Base-by-base conservation (phyloP, 2,797 vertebrate genomes). In the Nasua narica region DNA sequence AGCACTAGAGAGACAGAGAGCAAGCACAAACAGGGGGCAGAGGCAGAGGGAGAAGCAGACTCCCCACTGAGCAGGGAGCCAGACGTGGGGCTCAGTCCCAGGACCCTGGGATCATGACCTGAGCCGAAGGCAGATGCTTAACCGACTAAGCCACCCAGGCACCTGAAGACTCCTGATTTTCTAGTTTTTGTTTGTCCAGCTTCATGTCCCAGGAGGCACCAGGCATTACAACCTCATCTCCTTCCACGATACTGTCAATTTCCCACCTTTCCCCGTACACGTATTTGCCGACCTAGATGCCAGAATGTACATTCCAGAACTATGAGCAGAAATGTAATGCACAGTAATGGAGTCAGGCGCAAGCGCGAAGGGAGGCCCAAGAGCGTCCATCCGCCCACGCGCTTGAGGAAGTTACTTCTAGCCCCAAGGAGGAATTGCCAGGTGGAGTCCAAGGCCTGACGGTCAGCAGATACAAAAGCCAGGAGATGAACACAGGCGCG, bases 221-320 rank as follows among this genome's bases (percentile, higher is more conserved):
- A 48, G 54, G 18, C 40, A 74, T 37, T 40, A 70, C 16, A 14
- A 18, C 40, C 43, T 82, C 46, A 69, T 35, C 65, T 90, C 67
- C 65, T 94, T 82, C 72, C 14, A 21, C 15, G n/a, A 67, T 56
- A 27, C 67, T 79, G 88, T 86, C 83, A 88, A 29, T 84, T 95
- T 88, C 89, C 92, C 78, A 76, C 50, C 62, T 18, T 86, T 85
- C 65, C n/a, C 8, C 15, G 74, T 74, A 65, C 56, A 85, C 94
- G 77, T 13, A 40, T 81, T 90, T 92, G 70, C 60, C 48, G 48
- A 32, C 85, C 21, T 56, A 78, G 94, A 70, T 60, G 67, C 70
- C 46, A 32, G 85, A 67, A 87, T 69, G 70, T 58, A 23, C 65
- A 85, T 67, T 90, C 72, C 58, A 48, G 32, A 11, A 29, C 62